Evolutionary conservation across 2,888 invertebrate genomes (phyloP), one percentile per base, ranked within the genome.

Genomic region (Eurois occulta): DNA sequence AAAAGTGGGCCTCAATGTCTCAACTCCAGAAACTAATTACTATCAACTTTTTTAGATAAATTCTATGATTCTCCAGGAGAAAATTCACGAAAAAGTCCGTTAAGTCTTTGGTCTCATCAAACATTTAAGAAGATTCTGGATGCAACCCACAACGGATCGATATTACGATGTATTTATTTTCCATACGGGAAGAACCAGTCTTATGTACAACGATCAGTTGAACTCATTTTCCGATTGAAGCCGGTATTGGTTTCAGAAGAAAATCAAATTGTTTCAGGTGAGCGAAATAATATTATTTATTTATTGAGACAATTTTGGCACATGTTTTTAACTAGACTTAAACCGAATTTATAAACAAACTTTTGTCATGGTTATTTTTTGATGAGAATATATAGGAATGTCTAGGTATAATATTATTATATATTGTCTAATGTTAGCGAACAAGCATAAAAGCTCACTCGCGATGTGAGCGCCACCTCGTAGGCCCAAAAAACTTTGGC

Each of bases 111-210:
- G 55, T n/a, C 81, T 7, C 0, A 32, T 0, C 1, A 0, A 7
- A 7, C 18, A 16, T 43, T 80, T 16, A 66, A 24, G 7, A 35
- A 0, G 2, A n/a, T 0, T 28, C 71, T 80, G 32, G 7, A 46
- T 10, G 66, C 1, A 38, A 24, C 13, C 3, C 35, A 83, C 24
- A 52, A 69, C 11, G 28, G 21, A 38, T 32, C 0, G 7, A 68
- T 16, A 35, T 67, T 80, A 55, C 13, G 1, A 64, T 80, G 80
- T 48, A 35, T n/a, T 66, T 71, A 79, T 38, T 48, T 10, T 16
- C 6, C 18, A 28, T 2, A 10, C 0, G 18, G 13, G 6, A 4
- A 0, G 0, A 0, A 0, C 0, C 1, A 2, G 5, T 1, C 1
- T n/a, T 0, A 3, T 16, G 1, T 0, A 3, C 32, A 7, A 28